Percentiles rank a stretch among this genome's conserved stretches.
Conservation (phyloP, 2,888 invertebrate species). For the Melanostoma mellinum region DNA sequence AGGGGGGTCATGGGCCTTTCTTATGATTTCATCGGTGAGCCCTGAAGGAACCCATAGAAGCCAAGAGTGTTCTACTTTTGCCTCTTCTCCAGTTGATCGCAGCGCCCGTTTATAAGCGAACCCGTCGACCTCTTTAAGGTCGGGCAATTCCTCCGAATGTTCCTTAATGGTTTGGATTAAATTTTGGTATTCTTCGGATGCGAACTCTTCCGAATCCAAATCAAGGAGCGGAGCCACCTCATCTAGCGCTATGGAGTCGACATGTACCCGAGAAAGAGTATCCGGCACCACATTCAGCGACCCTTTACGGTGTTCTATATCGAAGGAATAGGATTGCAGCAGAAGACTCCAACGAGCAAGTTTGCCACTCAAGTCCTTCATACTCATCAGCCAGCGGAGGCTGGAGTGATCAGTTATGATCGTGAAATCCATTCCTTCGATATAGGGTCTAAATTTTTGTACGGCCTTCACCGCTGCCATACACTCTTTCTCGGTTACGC, state of each 20-base stretch:
- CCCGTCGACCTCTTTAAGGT: constrained; percentile 8
- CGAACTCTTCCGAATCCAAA: constrained; percentile 11
- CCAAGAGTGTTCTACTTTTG: constrained; percentile 3
- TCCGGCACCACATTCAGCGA: constrained; percentile 18
- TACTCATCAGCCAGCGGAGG: no score
- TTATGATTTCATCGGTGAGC: constrained; percentile 8
- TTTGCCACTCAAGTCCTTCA: no score
- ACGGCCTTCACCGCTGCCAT: no score
- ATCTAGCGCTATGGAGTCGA: neutral
- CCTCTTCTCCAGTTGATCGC: neutral
- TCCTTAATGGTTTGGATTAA: neutral
- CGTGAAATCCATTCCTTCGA: no score
- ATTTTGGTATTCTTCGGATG: neutral
- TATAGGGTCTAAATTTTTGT: no score
- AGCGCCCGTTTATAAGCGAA: constrained; percentile 6
- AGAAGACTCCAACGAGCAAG: no score
- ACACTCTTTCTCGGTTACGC: no score
- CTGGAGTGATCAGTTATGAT: no score
- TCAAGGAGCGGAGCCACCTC: constrained; percentile 8
- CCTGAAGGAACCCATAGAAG: constrained; percentile 33
- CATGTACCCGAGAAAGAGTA: neutral
- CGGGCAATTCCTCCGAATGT: neutral
- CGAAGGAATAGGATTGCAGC: no score
- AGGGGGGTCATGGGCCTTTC: constrained; percentile 23
- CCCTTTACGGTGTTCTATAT: no score